Evolutionary conservation across 2,797 vertebrate genomes (phyloP).

Genomic region (Acrossocheilus fasciatus): DNA sequence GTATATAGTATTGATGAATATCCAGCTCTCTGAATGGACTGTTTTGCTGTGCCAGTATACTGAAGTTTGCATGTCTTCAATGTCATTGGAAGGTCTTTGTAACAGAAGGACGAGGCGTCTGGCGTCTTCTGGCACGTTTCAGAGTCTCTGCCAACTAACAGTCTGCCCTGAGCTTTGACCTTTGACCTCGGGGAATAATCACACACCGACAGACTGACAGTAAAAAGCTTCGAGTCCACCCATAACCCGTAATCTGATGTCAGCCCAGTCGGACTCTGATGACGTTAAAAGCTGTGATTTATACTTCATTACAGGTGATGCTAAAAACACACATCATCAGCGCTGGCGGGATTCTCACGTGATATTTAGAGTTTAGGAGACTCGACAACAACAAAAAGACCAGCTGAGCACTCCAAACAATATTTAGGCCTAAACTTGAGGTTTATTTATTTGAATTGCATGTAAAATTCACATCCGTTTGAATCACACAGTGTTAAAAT

Average conservation of each 20-base stretch:
- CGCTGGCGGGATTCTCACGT: background rate
- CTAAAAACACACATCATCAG: conserved; percentile 43
- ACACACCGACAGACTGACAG: conserved; percentile 37
- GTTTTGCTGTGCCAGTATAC: background rate
- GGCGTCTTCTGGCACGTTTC: background rate
- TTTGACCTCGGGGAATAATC: conserved; percentile 50
- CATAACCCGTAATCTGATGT: conserved; percentile 41
- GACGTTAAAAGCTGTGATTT: conserved; percentile 55
- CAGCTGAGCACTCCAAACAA: background rate
- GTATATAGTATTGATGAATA: background rate
- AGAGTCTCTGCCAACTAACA: background rate
- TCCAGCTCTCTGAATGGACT: background rate
- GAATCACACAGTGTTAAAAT: too few relatives aligned
- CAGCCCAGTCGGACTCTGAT: conserved; percentile 17
- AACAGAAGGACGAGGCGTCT: background rate
- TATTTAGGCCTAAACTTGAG: too few relatives aligned
- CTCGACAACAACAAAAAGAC: background rate
- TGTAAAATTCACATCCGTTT: too few relatives aligned
- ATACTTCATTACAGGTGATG: background rate
- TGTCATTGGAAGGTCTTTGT: conserved; percentile 13
- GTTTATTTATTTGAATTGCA: too few relatives aligned
- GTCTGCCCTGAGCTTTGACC: conserved; percentile 35
- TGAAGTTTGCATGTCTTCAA: background rate
- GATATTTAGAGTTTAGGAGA: background rate
- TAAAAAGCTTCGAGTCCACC: conserved; percentile 42